These are phyloP conservation scores for Chloroclysta siterata DNA, from an alignment of 2,888 invertebrate genomes.

Conservation along the genomic window DNA sequence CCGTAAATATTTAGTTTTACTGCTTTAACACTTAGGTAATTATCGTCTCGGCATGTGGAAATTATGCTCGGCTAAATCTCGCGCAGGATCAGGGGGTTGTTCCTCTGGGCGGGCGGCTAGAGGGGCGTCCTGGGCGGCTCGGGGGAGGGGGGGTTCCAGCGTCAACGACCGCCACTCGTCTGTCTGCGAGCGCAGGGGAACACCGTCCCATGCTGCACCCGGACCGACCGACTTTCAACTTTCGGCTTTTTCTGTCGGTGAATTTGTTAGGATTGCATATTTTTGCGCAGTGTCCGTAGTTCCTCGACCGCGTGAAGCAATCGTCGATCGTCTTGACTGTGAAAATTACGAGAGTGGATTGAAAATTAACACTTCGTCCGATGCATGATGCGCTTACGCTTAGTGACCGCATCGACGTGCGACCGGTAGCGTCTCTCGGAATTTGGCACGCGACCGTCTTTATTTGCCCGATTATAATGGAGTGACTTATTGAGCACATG, in stretches of 20 bases:
- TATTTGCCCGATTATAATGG: constrained; percentile 37
- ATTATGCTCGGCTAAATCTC: constrained; percentile 42
- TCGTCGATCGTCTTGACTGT: constrained; percentile 32
- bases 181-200: constrained; percentile 72
- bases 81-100: constrained; percentile 58
- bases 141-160: constrained; percentile 66
- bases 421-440: constrained; percentile 40
- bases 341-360: constrained; percentile 40
- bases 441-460: constrained; percentile 48
- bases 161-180: constrained; percentile 83
- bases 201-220: constrained; percentile 65
- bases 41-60: constrained; percentile 44
- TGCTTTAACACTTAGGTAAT: constrained; percentile 1
- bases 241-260: constrained; percentile 49
- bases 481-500: constrained; percentile 50
- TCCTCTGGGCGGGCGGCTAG: constrained; percentile 77
- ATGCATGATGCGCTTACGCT: constrained; percentile 45
- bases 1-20: constrained; percentile 28
- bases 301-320: constrained; percentile 37
- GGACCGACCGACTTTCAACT: constrained; percentile 53
- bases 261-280: constrained; percentile 27
- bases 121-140: constrained; percentile 66
- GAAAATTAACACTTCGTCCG: constrained; percentile 40
- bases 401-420: constrained; percentile 43
- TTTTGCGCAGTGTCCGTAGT: constrained; percentile 32